phyloP scores from a whole-genome alignment of 2,888 invertebrate genomes.

The Heterodera filipjevi region DNA sequence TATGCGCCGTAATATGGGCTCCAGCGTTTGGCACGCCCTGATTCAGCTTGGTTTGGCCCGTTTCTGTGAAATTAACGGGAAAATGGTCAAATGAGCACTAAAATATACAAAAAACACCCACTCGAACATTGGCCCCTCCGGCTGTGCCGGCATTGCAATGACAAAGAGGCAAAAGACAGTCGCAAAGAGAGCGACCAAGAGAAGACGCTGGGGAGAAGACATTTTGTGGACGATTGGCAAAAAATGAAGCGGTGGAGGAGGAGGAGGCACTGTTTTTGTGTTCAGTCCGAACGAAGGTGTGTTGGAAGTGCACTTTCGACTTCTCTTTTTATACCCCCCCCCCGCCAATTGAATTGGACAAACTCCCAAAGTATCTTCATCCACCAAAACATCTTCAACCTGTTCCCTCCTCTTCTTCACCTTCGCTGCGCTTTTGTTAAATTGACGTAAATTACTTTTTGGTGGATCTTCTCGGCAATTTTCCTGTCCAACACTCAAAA shows the following conservation, averaged over 20 bases:
- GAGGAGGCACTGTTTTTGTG: not conserved
- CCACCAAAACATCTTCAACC: not conserved
- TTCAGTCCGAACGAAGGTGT: not conserved
- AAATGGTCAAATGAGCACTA: not conserved
- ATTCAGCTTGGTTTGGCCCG: not conserved
- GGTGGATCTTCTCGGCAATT: constrained; percentile 6
- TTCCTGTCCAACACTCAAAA: not conserved
- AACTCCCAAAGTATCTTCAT: not conserved
- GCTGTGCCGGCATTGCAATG: not conserved
- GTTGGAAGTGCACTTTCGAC: not conserved
- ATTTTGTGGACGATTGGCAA: not conserved
- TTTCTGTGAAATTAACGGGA: not conserved
- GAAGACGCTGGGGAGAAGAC: not conserved
- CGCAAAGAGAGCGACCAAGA: not conserved
- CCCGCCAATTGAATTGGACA: not conserved
- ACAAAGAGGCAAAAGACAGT: not conserved
- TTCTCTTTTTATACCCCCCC: not conserved
- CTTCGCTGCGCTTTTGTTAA: not conserved
- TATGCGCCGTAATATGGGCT: not conserved
- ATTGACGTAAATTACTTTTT: constrained; percentile 1
- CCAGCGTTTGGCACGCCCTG: not conserved
- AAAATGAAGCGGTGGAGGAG: not conserved
- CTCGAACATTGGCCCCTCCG: not conserved
- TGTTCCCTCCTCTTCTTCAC: not conserved
- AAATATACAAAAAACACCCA: not conserved